Percentiles rank a stretch among this genome's conserved stretches.
Evolutionary conservation across 1,140 invertebrate species (phyloP).

Genomic region (Saxidomus purpurata): DNA sequence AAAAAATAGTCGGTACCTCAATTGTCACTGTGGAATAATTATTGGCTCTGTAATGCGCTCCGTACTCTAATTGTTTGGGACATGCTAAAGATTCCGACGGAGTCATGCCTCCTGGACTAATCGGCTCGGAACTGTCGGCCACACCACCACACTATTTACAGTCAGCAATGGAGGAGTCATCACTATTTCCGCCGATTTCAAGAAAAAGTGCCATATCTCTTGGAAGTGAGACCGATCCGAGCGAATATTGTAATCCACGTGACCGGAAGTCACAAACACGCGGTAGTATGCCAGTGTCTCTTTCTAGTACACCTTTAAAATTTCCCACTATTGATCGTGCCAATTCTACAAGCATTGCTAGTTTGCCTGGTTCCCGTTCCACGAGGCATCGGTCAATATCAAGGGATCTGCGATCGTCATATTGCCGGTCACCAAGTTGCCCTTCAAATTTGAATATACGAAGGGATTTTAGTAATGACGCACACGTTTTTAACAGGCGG

Average conservation of each 20-base stretch:
- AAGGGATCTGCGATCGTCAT: conserved; percentile 24
- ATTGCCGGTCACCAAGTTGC: conserved; percentile 57
- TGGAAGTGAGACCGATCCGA: conserved; percentile 55
- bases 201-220: conserved; percentile 57
- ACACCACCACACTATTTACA: conserved; percentile 30
- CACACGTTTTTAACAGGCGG: not conserved
- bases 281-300: conserved; percentile 44
- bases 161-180: conserved; percentile 54
- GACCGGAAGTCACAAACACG: conserved; percentile 36
- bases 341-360: conserved; percentile 60
- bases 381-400: conserved; percentile 43
- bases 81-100: not conserved
- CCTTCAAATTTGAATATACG: conserved; percentile 53
- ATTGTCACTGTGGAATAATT: too few relatives aligned
- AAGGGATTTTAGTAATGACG: conserved; percentile 29
- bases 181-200: conserved; percentile 51
- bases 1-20: too few relatives aligned
- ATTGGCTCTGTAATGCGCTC: too few relatives aligned
- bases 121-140: conserved; percentile 41
- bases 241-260: conserved; percentile 20
- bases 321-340: conserved; percentile 61
- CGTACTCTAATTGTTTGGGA: conserved; percentile 6
- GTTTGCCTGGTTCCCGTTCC: conserved; percentile 51
- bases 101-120: conserved; percentile 54
- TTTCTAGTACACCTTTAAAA: conserved; percentile 51